Conservation (phyloP, 2,888 invertebrate genomes). For the Drosophila picticornis region DNA sequence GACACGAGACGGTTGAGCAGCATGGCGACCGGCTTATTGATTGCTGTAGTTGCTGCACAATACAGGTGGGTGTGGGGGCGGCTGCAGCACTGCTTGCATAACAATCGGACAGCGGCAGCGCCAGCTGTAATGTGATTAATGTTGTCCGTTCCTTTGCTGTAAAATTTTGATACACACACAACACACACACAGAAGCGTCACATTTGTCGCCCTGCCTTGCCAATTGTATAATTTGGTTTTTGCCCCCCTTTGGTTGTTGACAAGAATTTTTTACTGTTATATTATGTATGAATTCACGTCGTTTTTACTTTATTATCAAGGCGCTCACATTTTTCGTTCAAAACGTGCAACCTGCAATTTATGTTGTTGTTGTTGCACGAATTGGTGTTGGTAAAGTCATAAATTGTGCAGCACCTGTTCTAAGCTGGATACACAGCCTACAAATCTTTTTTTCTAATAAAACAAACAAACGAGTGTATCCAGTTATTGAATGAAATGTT, state of each 20-base stretch:
- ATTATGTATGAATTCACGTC: constrained; percentile 26
- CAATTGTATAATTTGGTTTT: constrained; percentile 59
- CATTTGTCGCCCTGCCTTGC: constrained; percentile 53
- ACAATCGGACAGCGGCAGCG: constrained; percentile 54
- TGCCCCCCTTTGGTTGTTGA: constrained; percentile 35
- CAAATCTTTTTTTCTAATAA: neutral
- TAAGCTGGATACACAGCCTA: constrained; percentile 40
- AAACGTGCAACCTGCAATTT: constrained; percentile 72
- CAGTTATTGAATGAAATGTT: neutral
- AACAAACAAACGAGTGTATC: neutral
- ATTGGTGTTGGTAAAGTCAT: constrained; percentile 49
- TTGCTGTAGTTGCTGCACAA: constrained; percentile 45
- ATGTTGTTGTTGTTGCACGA: constrained; percentile 42
- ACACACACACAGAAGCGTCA: constrained; percentile 48
- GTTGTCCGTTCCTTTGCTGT: constrained; percentile 51
- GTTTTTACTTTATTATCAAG: constrained; percentile 65
- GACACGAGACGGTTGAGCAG: constrained; percentile 78
- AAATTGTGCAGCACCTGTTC: constrained; percentile 16
- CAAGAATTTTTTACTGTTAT: constrained; percentile 23
- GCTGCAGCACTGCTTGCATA: constrained; percentile 69
- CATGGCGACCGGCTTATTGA: constrained; percentile 67
- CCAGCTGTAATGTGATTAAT: constrained; percentile 45
- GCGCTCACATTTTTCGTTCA: constrained; percentile 61
- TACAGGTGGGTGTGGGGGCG: constrained; percentile 16
- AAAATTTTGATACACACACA: constrained; percentile 48